Conservation (phyloP, 1,140 invertebrate species). For the Trichonephila inaurata region DNA sequence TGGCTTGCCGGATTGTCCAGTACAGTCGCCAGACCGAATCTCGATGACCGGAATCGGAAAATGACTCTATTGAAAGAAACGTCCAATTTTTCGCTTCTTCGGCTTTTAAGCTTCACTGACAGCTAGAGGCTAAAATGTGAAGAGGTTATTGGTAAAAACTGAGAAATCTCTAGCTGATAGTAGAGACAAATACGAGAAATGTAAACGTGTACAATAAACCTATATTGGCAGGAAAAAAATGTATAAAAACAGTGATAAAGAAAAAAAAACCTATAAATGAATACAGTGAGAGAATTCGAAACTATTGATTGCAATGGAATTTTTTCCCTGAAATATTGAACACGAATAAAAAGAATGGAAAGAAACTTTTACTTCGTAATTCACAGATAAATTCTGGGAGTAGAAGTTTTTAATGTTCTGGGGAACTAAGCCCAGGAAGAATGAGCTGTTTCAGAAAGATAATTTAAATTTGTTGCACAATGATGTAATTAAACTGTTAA, state of each 20-base stretch:
- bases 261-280: neutral
- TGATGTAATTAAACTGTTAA: too few relatives aligned
- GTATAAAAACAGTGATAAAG: neutral
- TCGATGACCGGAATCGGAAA: slow-evolving; percentile 47
- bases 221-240: neutral
- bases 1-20: slow-evolving; percentile 5
- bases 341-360: neutral
- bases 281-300: neutral
- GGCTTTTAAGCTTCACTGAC: slow-evolving; percentile 61
- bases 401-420: too few relatives aligned
- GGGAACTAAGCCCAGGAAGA: too few relatives aligned
- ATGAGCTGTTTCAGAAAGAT: too few relatives aligned
- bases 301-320: neutral
- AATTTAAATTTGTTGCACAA: too few relatives aligned
- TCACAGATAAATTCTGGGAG: too few relatives aligned
- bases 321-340: too few relatives aligned
- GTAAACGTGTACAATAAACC: neutral
- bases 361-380: neutral
- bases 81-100: slow-evolving; percentile 56
- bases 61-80: slow-evolving; percentile 71
- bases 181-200: neutral
- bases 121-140: slow-evolving; percentile 27
- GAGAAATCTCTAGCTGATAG: slow-evolving; percentile 9
- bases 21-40: neutral
- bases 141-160: slow-evolving; percentile 56